Percentiles rank a stretch among this genome's conserved stretches.
Evolutionary conservation across 1,140 invertebrate species (phyloP).

Genomic region (Bombus huntii): DNA sequence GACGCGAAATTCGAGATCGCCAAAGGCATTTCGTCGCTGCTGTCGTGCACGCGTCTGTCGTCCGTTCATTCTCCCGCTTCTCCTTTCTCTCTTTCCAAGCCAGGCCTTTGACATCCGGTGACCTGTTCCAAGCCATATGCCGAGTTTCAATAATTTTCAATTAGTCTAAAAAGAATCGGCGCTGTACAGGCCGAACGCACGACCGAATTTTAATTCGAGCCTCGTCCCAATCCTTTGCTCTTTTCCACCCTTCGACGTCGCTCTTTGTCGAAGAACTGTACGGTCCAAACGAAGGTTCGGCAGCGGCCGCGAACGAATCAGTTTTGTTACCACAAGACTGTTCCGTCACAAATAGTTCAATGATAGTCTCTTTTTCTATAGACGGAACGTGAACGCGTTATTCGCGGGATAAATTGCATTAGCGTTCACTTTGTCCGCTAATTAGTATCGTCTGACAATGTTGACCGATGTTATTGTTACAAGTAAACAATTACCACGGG

Average conservation of each 20-base stretch:
- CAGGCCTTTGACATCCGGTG: slow-evolving; percentile 57
- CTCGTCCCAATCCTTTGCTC: slow-evolving; percentile 3
- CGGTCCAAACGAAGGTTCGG: background rate
- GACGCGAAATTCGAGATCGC: slow-evolving; percentile 65
- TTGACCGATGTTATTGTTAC: slow-evolving; percentile 16
- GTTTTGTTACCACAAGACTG: background rate
- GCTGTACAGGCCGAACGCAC: background rate
- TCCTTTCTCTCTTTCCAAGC: background rate
- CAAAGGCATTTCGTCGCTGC: slow-evolving; percentile 51
- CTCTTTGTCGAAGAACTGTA: background rate
- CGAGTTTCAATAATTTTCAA: slow-evolving; percentile 58
- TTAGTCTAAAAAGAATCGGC: slow-evolving; percentile 40
- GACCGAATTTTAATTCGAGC: slow-evolving; percentile 41
- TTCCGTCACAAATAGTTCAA: background rate
- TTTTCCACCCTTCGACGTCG: background rate
- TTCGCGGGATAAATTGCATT: background rate
- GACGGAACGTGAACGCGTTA: too few species aligned
- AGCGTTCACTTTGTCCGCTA: background rate
- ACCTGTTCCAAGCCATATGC: slow-evolving; percentile 63
- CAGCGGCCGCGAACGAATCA: background rate
- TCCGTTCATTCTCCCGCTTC: background rate
- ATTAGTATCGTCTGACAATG: slow-evolving; percentile 6
- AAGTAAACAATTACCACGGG: background rate
- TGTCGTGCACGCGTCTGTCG: slow-evolving; percentile 3
- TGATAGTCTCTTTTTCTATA: background rate